Base-by-base conservation (phyloP, 2,888 invertebrate genomes). In the Anarsia innoxiella region DNA sequence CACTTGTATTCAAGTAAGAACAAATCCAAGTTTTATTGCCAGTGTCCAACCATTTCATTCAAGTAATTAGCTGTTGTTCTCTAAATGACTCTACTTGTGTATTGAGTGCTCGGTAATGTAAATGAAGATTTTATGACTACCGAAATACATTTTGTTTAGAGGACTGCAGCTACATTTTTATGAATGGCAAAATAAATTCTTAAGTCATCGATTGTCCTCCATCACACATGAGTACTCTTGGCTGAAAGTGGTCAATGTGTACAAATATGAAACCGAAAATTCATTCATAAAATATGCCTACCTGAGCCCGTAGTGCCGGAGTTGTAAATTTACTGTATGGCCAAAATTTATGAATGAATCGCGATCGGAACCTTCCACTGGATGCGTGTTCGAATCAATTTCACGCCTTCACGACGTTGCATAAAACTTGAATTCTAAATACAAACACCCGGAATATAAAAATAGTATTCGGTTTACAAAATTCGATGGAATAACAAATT, bases 371-470 rank as follows among this genome's bases (percentile, higher is more conserved):
- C 64, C 76, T 79, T 79, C 78, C 77, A n/a, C n/a, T n/a, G n/a
- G n/a, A n/a, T 66, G 64, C 59, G 23, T 61, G 52, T 53, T 53
- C 55, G 55, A 76, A 76, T 74, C 79, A 82, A 84, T 84, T 84
- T 78, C 62, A 80, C 72, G 78, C 69, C 57, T 57, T 66, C 43
- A 64, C 72, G 61, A 70, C 66, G 67, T 83, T 83, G 82, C 80
- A 82, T 80, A 79, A 78, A 79, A 74, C 71, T 35, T 57, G 53
- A 66, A 65, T 63, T 65, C 58, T n/a, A 54, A 64, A 70, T 59
- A 66, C 61, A 70, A 71, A 66, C 45, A 51, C 54, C 54, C 59
- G 55, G 59, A 64, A 60, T 59, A 14, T 15, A 26, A 33, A n/a
- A 28, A 28, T 19, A 56, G 45, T 36, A 45, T 53, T 59, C 56